Conservation (phyloP, 2,797 vertebrate species). For the Nasua narica region DNA sequence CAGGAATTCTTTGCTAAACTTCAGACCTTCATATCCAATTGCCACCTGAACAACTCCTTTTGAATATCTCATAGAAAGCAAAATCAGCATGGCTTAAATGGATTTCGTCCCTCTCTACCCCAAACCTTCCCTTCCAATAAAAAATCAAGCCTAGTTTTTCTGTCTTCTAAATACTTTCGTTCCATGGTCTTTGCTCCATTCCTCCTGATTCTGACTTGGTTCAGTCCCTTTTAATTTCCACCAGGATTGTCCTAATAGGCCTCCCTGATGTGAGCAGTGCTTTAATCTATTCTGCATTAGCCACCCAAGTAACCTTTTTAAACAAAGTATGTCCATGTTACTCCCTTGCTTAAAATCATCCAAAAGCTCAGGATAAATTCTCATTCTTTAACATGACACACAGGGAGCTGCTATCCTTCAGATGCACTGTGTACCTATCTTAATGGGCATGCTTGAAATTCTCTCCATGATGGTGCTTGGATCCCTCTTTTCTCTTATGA, state of each 20-base stretch:
- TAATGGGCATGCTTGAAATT: not conserved
- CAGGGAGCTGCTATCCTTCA: not conserved
- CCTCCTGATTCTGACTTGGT: not conserved
- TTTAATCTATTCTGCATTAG: not conserved
- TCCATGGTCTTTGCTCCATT: not conserved
- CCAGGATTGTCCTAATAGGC: not conserved
- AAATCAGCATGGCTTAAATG: not conserved
- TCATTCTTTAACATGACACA: not conserved
- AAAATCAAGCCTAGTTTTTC: not conserved
- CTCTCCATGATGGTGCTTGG: not conserved
- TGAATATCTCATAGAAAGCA: not conserved
- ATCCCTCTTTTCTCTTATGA: not conserved
- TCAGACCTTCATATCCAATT: not conserved
- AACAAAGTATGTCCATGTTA: not conserved
- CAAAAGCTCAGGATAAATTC: not conserved
- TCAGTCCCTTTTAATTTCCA: not conserved
- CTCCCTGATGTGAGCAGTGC: not conserved
- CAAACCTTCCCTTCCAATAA: not conserved
- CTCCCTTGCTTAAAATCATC: not conserved
- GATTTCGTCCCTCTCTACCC: not conserved
- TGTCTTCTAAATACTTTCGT: not conserved
- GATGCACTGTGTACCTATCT: not conserved
- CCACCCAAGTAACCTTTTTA: not conserved
- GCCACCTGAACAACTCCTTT: not conserved
- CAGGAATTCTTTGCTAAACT: not conserved